A percentile compares a stretch with the other conserved stretches of the same genome.
Conservation (phyloP, 2,113 vertebrate species). For the Myodes glareolus region DNA sequence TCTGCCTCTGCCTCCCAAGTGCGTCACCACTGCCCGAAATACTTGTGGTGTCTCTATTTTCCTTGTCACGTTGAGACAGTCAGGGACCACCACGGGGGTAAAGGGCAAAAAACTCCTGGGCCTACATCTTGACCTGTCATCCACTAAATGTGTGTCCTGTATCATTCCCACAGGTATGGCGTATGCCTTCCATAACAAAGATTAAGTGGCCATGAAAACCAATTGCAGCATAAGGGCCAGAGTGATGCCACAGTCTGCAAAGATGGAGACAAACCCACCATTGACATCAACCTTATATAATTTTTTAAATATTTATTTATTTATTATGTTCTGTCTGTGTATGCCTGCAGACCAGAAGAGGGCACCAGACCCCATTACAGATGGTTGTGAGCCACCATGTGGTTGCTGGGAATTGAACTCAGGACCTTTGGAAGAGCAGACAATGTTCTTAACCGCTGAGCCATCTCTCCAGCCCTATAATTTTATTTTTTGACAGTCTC, state of each 20-base stretch:
- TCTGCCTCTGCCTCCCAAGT: no score
- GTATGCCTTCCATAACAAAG: neutral
- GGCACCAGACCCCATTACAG: no score
- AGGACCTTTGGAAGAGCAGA: no score
- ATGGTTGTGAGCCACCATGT: no score
- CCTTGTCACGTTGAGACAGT: neutral
- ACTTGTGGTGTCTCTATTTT: neutral
- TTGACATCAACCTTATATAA: neutral
- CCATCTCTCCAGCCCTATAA: no score
- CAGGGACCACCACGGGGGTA: neutral
- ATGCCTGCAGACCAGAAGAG: no score
- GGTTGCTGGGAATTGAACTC: no score
- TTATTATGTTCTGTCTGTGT: no score
- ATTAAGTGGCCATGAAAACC: neutral
- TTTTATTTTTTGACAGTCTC: neutral
- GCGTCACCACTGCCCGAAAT: no score
- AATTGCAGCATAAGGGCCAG: neutral
- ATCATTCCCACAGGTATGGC: neutral
- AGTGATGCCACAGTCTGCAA: neutral
- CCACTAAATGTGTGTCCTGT: neutral
- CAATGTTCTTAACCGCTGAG: no score
- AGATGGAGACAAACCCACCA: neutral
- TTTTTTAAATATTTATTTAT: no score
- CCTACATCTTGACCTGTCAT: neutral
- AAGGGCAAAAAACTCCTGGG: neutral